A percentile compares a stretch with the other conserved stretches of the same genome.
Evolutionary conservation across 2,113 vertebrate species (phyloP).

Genomic region (Lynx canadensis): DNA sequence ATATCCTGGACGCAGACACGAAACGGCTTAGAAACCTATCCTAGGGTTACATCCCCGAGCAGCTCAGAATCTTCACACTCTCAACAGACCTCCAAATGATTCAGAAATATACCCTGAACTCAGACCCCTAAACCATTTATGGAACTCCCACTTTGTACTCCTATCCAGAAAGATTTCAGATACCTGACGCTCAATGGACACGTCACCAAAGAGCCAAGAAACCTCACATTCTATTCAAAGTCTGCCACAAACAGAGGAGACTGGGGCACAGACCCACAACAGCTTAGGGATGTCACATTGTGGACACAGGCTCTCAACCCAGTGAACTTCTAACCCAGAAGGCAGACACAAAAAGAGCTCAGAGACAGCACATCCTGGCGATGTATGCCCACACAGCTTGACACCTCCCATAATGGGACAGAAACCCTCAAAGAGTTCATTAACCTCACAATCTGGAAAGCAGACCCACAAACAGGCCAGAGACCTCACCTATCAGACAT

Average conservation of each 20-base stretch:
- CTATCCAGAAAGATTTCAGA: constrained; percentile 18
- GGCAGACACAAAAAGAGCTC: background rate
- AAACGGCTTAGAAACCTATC: constrained; percentile 17
- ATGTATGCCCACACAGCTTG: background rate
- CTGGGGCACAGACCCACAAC: background rate
- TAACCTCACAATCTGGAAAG: background rate
- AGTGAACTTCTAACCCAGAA: constrained; percentile 27
- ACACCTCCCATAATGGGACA: background rate
- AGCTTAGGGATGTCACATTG: background rate
- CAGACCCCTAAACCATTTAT: background rate
- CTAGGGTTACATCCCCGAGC: background rate
- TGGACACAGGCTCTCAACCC: background rate
- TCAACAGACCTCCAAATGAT: background rate
- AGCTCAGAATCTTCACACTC: background rate
- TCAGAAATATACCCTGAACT: constrained; percentile 13
- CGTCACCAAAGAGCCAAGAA: constrained; percentile 4
- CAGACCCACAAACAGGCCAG: background rate
- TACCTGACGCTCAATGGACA: background rate
- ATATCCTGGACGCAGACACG: background rate
- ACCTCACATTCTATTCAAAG: background rate
- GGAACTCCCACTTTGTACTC: background rate
- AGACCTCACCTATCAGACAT: background rate
- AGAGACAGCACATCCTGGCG: background rate
- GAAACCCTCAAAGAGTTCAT: background rate
- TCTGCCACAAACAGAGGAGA: background rate